phyloP scores from a whole-genome alignment of 37 sponge, comb jelly and placozoan genomes.

The Axinella damicornis region DNA sequence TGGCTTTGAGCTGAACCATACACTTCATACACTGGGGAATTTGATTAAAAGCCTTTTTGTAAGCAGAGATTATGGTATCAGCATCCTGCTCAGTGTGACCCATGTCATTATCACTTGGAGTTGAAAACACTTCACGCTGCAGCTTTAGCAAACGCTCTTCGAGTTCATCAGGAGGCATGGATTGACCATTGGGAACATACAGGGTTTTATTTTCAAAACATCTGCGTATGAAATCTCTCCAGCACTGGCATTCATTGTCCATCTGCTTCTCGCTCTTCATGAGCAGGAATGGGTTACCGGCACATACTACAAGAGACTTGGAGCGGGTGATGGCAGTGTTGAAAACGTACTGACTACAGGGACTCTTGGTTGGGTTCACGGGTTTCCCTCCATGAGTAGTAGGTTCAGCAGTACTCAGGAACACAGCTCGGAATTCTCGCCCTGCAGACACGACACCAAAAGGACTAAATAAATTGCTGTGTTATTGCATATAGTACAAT shows the following conservation, averaged over 20 bases:
- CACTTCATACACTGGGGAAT: conserved; percentile 3
- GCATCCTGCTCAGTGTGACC: neutral
- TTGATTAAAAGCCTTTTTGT: neutral
- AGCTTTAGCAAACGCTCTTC: neutral
- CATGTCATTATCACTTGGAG: neutral
- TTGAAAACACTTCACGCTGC: conserved; percentile 6
- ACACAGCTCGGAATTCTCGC: conserved; percentile 41
- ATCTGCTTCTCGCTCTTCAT: conserved; percentile 20
- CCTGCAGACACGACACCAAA: conserved; percentile 23
- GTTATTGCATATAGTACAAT: neutral
- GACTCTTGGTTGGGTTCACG: conserved; percentile 33
- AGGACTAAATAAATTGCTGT: neutral
- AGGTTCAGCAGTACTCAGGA: conserved; percentile 49
- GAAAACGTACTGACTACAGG: conserved; percentile 53
- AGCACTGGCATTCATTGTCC: conserved; percentile 1
- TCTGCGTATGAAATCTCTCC: conserved; percentile 37
- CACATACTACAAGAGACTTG: conserved; percentile 47
- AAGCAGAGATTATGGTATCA: conserved; percentile 7
- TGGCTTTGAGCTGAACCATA: neutral
- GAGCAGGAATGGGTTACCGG: conserved; percentile 50
- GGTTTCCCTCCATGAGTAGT: conserved; percentile 10
- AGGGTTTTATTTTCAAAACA: conserved; percentile 31
- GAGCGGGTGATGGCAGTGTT: conserved; percentile 53
- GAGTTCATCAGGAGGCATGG: neutral
- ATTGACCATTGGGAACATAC: neutral